Evolutionary conservation across 2,797 vertebrate genomes (phyloP).

Genomic region (Gadopsis marmoratus): DNA sequence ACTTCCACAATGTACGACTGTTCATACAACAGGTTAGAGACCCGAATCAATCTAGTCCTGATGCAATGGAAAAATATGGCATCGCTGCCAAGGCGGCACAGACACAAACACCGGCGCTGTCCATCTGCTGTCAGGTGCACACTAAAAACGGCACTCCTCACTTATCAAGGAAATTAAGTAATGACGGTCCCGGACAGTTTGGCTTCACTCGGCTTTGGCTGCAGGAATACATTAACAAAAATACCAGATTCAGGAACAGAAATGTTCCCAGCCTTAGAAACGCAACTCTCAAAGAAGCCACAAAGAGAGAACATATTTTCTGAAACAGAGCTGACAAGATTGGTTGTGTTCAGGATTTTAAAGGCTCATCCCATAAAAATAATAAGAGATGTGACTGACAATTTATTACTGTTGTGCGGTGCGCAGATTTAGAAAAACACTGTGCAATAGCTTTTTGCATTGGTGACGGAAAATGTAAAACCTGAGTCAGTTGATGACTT

Average conservation of each 20-base stretch:
- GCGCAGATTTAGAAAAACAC: neutral
- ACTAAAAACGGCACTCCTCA: conserved; percentile 29
- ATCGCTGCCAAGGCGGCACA: conserved; percentile 10
- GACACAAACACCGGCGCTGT: conserved; percentile 19
- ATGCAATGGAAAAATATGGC: conserved; percentile 46
- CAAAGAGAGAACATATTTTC: conserved; percentile 1
- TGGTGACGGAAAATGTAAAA: neutral
- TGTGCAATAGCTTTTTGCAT: neutral
- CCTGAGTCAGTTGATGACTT: neutral
- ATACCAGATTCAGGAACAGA: conserved; percentile 53
- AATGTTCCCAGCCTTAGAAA: conserved; percentile 25
- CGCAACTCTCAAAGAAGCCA: conserved; percentile 10
- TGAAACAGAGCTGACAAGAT: conserved; percentile 11
- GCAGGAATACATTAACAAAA: conserved; percentile 49
- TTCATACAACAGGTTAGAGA: conserved; percentile 33
- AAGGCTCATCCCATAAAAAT: neutral
- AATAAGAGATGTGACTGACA: neutral
- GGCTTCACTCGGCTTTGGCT: conserved; percentile 37
- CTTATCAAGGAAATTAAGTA: conserved; percentile 49
- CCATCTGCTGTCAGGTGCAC: conserved; percentile 46
- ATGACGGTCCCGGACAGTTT: conserved; percentile 11
- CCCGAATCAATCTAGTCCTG: conserved; percentile 6
- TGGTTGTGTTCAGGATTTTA: conserved; percentile 8
- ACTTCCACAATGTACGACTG: conserved; percentile 43
- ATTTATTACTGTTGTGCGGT: neutral